Evolutionary conservation across 2,888 invertebrate species (phyloP).

Genomic region (Troilus luridus): DNA sequence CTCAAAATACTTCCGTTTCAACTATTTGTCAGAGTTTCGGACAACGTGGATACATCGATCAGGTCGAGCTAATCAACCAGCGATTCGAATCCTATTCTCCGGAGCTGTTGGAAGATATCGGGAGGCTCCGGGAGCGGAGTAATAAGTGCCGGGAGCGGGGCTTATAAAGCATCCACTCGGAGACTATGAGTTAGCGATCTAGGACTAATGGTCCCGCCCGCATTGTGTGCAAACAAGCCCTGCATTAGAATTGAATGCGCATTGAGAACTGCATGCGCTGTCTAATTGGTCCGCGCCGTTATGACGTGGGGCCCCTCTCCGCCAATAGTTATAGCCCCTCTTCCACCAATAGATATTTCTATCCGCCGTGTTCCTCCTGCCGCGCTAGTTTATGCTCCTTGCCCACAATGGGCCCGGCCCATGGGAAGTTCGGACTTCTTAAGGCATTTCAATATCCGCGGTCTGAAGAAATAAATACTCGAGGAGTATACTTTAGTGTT

Average conservation of each 20-base stretch:
- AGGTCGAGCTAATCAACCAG: not conserved
- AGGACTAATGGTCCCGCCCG: not conserved
- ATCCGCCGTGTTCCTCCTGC: not conserved
- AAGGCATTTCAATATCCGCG: not conserved
- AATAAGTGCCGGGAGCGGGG: not conserved
- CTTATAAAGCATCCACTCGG: not conserved
- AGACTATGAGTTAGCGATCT: slow-evolving; percentile 39
- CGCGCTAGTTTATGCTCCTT: not conserved
- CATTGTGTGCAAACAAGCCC: slow-evolving; percentile 40
- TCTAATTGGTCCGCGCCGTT: slow-evolving; percentile 47
- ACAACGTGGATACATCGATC: not conserved
- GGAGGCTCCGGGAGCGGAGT: not conserved
- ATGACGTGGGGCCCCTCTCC: not conserved
- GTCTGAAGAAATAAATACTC: not conserved
- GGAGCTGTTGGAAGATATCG: not conserved
- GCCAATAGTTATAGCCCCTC: slow-evolving; percentile 31
- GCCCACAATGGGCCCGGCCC: not conserved
- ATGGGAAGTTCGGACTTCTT: not conserved
- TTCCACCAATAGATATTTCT: slow-evolving; percentile 24
- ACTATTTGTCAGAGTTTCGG: not conserved
- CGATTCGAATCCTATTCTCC: not conserved
- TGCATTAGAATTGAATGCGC: slow-evolving; percentile 45
- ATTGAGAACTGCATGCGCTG: slow-evolving; percentile 47
- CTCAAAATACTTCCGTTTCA: too few species aligned
- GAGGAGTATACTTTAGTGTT: not conserved